phyloP scores from a whole-genome alignment of 1,140 invertebrate genomes.

The Solenopsis invicta region DNA sequence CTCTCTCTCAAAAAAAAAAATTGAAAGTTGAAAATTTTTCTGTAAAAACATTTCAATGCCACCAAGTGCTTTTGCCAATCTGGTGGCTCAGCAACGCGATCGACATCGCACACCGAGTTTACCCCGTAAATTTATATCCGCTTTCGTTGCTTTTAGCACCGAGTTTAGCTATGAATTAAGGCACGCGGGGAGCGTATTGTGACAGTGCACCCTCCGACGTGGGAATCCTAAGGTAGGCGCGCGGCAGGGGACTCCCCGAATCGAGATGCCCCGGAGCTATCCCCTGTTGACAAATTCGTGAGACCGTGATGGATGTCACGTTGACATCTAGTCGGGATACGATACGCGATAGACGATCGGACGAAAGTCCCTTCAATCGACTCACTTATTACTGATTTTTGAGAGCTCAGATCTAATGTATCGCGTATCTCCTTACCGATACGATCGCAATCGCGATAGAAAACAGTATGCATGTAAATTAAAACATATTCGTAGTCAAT shows the following conservation, averaged over 20 bases:
- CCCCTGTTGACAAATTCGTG: slow-evolving; percentile 84
- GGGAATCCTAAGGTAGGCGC: slow-evolving; percentile 79
- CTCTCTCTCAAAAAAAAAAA: not conserved
- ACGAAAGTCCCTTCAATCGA: slow-evolving; percentile 53
- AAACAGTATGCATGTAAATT: slow-evolving; percentile 48
- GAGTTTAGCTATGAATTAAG: slow-evolving; percentile 70
- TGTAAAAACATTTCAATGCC: not conserved
- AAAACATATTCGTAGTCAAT: not conserved
- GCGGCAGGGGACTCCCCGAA: slow-evolving; percentile 74
- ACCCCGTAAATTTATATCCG: slow-evolving; percentile 38
- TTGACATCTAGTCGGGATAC: slow-evolving; percentile 70
- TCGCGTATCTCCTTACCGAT: too few relatives aligned
- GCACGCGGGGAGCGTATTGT: slow-evolving; percentile 73
- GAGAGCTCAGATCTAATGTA: not conserved
- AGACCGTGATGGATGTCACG: slow-evolving; percentile 83
- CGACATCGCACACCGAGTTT: slow-evolving; percentile 40
- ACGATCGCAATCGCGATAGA: slow-evolving; percentile 33
- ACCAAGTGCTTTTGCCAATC: not conserved
- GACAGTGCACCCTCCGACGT: slow-evolving; percentile 78
- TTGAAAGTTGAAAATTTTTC: not conserved
- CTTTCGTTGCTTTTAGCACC: slow-evolving; percentile 42
- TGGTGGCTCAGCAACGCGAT: slow-evolving; percentile 18
- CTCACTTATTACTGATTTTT: not conserved
- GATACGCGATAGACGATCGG: slow-evolving; percentile 68
- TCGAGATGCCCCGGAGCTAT: slow-evolving; percentile 78